Conservation (phyloP, 2,888 invertebrate species). For the Sesamia inferens region DNA sequence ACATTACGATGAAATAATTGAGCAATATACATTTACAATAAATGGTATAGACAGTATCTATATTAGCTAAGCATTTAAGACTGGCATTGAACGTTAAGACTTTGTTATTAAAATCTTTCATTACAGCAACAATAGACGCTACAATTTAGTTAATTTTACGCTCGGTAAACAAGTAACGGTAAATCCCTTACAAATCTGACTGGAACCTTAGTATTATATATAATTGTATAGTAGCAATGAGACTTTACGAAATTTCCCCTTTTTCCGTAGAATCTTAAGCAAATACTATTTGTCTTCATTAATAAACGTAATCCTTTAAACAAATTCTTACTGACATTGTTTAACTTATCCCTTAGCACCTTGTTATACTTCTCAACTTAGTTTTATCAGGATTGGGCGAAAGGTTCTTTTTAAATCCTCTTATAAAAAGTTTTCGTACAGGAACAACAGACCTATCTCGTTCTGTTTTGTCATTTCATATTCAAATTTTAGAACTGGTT, state of each 20-base stretch:
- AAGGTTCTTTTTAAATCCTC: slow-evolving; percentile 46
- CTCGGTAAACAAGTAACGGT: not conserved
- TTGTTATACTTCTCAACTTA: slow-evolving; percentile 53
- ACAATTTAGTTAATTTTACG: not conserved
- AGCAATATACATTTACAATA: not conserved
- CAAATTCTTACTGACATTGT: slow-evolving; percentile 60
- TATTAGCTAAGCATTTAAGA: not conserved
- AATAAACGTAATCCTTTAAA: slow-evolving; percentile 57
- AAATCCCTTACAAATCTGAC: slow-evolving; percentile 2
- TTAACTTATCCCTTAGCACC: slow-evolving; percentile 59
- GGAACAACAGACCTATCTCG: slow-evolving; percentile 11
- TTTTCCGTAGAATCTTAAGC: slow-evolving; percentile 36
- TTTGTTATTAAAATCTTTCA: not conserved
- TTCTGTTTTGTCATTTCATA: not conserved
- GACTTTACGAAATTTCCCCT: slow-evolving; percentile 31
- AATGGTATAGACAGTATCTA: not conserved
- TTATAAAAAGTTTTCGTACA: slow-evolving; percentile 32
- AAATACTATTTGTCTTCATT: slow-evolving; percentile 64
- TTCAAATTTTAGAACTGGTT: not conserved
- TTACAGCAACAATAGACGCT: not conserved
- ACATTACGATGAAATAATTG: not conserved
- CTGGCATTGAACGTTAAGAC: not conserved
- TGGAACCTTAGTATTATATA: not conserved
- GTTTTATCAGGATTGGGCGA: slow-evolving; percentile 49
- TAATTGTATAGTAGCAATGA: slow-evolving; percentile 1